Base-by-base conservation (phyloP, 2,888 invertebrate species). In the Lithophane semibrunnea region DNA sequence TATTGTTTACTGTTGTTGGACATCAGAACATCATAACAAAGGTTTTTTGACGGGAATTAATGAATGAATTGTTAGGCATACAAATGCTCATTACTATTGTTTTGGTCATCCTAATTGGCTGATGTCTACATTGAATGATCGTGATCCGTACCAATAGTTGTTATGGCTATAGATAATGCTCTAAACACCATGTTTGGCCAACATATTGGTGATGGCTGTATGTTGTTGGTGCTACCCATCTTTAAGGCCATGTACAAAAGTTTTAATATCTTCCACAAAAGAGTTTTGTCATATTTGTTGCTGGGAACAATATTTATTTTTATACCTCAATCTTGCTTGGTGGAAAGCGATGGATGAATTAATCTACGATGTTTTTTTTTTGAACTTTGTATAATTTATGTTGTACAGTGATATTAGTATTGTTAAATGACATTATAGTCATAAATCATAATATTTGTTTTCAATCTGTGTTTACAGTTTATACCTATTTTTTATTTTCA, bases 71-170 rank as follows among this genome's bases (percentile, higher is more conserved):
- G 60, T 52, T 21, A 16, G 49, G 54, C 54, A 69, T 66, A 82
- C 77, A 83, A 77, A 77, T 70, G 37, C 49, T 70, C 56, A 56
- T 66, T 83, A 70, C n/a, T 83, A 56, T 65, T 64, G 47, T 60
- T 76, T 54, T 54, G 37, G 69, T 54, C 13, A 54, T 56, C 60
- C 13, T 70, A 29, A 83, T 61, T 44, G 42, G 60, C 21, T 21
- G 18, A 37, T 61, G 42, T 21, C 3, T 80, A 49, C 73, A 37
- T 37, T 69, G 44, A 60, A 49, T 82, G 52, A 56, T 69, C 16
- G 54, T 49, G 64, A 12, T 49, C 49, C 29, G 37, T 21, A 58
- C 10, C 12, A 65, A 42, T 60, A 18, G 21, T 7, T 37, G 18
- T 52, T 65, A 61, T 75, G 29, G 42, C 18, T 24, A 54, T 70